Conservation (phyloP, 1,140 invertebrate species). For the Macrosteles quadrilineatus region DNA sequence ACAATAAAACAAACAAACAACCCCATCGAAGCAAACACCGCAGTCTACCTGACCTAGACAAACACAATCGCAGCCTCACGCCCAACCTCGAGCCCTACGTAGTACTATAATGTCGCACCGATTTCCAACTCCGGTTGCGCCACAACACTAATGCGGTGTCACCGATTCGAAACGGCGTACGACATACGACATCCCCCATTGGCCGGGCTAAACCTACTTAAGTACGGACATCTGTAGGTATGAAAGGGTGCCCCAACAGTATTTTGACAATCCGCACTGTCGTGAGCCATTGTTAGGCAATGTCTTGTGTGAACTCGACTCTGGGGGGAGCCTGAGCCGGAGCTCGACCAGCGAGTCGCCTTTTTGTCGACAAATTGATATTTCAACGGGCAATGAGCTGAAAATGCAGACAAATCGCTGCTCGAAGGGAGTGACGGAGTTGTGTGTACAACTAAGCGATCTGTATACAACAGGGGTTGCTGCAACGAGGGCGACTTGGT, state of each 20-base stretch:
- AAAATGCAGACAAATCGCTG: slow-evolving; percentile 7
- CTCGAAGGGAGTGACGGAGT: neutral
- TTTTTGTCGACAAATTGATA: slow-evolving; percentile 21
- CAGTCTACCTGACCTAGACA: no score
- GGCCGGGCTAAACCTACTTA: neutral
- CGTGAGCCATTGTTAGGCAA: slow-evolving; percentile 4
- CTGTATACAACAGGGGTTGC: no score
- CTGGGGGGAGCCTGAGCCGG: neutral
- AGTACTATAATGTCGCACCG: no score
- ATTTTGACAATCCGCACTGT: neutral
- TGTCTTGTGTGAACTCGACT: neutral
- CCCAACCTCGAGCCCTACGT: no score
- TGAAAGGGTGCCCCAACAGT: neutral
- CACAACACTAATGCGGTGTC: neutral
- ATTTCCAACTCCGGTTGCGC: no score
- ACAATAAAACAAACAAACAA: no score
- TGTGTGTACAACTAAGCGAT: no score
- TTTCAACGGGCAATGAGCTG: slow-evolving; percentile 25
- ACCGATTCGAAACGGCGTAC: neutral
- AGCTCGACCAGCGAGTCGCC: neutral
- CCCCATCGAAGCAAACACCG: no score
- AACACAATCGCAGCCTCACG: no score
- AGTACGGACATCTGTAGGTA: neutral
- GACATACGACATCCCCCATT: neutral
- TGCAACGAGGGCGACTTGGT: no score